phyloP scores from a whole-genome alignment of 2,797 vertebrate species.

The Scyliorhinus canicula region DNA sequence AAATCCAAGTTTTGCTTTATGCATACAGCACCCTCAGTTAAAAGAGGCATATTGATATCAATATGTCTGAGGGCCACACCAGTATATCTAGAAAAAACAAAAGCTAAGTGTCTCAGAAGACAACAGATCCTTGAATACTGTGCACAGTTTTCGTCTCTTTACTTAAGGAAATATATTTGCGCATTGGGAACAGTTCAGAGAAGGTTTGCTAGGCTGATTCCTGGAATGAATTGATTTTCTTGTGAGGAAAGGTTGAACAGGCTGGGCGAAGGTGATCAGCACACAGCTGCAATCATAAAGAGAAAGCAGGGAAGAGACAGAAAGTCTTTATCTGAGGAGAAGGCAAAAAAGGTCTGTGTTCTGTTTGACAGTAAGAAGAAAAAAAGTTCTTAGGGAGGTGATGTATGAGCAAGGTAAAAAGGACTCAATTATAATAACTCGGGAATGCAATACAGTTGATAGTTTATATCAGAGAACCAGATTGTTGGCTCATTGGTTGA shows the following conservation, averaged over 20 bases:
- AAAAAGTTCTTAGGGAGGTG: background rate
- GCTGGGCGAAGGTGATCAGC: background rate
- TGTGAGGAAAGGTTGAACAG: too few relatives aligned
- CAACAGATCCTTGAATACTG: background rate
- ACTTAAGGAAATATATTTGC: too few relatives aligned
- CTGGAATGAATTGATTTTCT: too few relatives aligned
- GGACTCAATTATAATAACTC: background rate
- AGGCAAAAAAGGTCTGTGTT: background rate
- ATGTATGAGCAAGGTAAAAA: background rate
- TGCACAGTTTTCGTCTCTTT: too few relatives aligned
- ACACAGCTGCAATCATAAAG: background rate
- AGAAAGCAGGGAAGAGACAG: background rate
- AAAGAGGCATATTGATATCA: background rate
- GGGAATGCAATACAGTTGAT: background rate
- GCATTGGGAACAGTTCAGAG: too few relatives aligned
- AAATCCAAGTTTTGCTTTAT: background rate
- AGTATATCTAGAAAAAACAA: background rate
- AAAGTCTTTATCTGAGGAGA: background rate
- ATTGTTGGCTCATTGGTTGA: background rate
- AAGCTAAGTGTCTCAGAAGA: background rate
- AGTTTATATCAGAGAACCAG: background rate
- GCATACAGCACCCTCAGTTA: background rate
- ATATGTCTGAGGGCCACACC: background rate
- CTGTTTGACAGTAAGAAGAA: background rate
- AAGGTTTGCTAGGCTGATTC: too few relatives aligned